Percentiles rank a stretch among this genome's conserved stretches.
phyloP scores from a whole-genome alignment of 92 coral and sea anemone genomes.

The Desmophyllum pertusum region DNA sequence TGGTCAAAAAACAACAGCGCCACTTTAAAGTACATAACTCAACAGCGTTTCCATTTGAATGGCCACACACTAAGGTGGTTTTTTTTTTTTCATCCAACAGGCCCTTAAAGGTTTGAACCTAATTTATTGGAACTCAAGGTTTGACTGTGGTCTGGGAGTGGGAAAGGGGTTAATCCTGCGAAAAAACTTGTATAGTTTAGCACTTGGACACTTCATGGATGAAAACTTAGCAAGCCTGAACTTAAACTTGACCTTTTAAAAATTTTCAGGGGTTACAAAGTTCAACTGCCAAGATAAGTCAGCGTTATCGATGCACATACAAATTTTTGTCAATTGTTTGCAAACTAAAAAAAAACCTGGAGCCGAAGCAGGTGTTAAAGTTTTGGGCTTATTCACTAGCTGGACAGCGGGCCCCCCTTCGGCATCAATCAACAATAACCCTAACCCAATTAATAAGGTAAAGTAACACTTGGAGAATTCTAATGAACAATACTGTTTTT shows the following conservation, averaged over 20 bases:
- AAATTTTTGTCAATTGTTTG: constrained; percentile 10
- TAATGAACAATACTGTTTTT: too few species aligned
- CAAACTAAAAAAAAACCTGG: constrained; percentile 48
- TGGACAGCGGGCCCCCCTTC: constrained; percentile 73
- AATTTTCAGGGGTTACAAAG: constrained; percentile 62
- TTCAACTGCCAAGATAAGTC: constrained; percentile 25
- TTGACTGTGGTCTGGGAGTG: too few species aligned
- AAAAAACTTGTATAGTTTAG: too few species aligned
- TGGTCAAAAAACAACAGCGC: too few species aligned
- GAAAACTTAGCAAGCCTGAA: not conserved
- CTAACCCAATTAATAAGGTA: constrained; percentile 38
- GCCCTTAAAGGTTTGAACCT: too few species aligned
- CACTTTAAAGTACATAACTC: too few species aligned
- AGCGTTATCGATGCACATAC: not conserved
- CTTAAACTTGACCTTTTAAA: not conserved
- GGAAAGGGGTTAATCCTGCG: too few species aligned
- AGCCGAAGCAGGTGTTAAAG: not conserved
- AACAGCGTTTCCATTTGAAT: too few species aligned
- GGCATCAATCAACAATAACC: constrained; percentile 27
- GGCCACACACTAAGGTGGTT: too few species aligned
- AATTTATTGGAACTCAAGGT: too few species aligned
- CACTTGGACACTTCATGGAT: too few species aligned
- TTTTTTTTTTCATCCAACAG: too few species aligned
- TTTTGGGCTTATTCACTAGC: constrained; percentile 60
- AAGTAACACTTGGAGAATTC: constrained; percentile 17